Base-by-base conservation (phyloP, 2,888 invertebrate species). In the Andrena praecox region DNA sequence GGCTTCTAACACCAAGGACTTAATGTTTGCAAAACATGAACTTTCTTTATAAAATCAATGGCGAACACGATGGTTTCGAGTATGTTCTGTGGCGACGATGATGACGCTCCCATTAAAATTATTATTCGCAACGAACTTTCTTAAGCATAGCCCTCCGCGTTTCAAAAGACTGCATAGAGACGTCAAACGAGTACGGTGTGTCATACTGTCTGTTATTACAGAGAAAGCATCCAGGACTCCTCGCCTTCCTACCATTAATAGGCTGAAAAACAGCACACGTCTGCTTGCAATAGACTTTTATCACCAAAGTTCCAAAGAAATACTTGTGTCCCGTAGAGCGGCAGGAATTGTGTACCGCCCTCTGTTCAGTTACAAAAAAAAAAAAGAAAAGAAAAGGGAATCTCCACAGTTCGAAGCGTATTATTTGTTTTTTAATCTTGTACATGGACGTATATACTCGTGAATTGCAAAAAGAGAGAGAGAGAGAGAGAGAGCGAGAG, bases 51-150 rank as follows among this genome's bases (percentile, higher is more conserved):
- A 73, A 85, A 80, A 73, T 82, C 56, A 64, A 82, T 80, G 73
- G 54, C 56, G 71, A 79, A 60, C 69, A 83, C 62, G 77, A 87
- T 80, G 87, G 82, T 87, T 80, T 80, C 69, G 68, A 80, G 72
- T 84, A 86, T 85, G 82, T 86, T 82, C 81, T 87, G 89, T 89
- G 89, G 83, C 85, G 89, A 75, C 80, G 79, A 80, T 75, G 72
- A 84, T 83, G 85, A 84, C 63, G 69, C 86, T 81, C 69, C 79
- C 77, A 76, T 64, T 60, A 31, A 59, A 75, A 72, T 80, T 76
- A 68, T 71, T 77, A 77, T 82, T 84, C 59, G 42, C 70, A 60
- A 87, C 67, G 89, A 87, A 89, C 89, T 86, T 86, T 82, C 59
- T 24, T 77, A 84, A 80, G 82, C 81, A 77, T 77, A 86, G 77